These are phyloP conservation scores for Picus viridis DNA, from an alignment of 2,797 vertebrate species.

Conservation along the genomic window DNA sequence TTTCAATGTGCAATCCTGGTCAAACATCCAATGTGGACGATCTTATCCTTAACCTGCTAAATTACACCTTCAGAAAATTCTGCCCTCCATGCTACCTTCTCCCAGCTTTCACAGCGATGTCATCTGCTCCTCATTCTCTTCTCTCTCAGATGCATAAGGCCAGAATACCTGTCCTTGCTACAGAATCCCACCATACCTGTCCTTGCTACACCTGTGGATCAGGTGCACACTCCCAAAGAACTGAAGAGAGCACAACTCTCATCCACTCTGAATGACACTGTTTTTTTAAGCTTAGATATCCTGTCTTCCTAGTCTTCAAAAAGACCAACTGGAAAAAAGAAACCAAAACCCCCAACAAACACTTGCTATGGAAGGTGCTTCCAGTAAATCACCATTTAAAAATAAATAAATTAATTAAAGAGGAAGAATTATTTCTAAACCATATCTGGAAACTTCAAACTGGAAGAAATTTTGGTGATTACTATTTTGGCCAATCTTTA, in stretches of 20 bases:
- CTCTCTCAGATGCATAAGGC: neutral
- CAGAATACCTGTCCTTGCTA: neutral
- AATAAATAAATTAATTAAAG: neutral
- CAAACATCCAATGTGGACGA: neutral
- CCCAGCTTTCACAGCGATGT: neutral
- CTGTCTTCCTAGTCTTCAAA: neutral
- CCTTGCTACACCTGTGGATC: neutral
- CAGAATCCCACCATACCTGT: neutral
- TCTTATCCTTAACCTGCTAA: neutral
- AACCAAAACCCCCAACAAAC: too few relatives aligned
- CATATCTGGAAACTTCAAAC: neutral
- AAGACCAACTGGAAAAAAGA: neutral
- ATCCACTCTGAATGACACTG: neutral
- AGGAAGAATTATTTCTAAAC: neutral
- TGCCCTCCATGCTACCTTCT: neutral
- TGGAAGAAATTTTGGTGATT: neutral
- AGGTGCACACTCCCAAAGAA: rapidly evolving
- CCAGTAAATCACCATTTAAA: neutral
- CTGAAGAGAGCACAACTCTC: neutral
- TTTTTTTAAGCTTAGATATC: neutral
- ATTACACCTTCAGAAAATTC: neutral
- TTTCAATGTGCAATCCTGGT: neutral
- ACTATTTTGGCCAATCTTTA: neutral
- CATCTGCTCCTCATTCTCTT: neutral
- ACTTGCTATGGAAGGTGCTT: neutral